Conservation (phyloP, 2,113 vertebrate genomes). For the Mustelus asterias region DNA sequence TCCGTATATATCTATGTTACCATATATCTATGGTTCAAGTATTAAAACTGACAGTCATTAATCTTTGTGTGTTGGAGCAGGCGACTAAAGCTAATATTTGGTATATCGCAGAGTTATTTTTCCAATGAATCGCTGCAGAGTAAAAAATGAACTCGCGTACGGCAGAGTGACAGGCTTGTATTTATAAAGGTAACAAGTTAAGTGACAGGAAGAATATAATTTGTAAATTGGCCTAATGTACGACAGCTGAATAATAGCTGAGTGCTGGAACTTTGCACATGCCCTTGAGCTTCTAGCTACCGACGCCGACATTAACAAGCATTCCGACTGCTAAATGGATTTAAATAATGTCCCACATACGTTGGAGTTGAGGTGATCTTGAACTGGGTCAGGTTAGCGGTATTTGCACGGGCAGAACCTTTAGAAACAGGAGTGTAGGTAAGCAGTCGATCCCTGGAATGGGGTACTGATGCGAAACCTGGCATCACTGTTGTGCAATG, state of each 20-base stretch:
- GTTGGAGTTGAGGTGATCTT: neutral
- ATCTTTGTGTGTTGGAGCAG: neutral
- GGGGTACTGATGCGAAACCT: neutral
- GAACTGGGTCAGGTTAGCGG: neutral
- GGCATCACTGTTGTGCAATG: neutral
- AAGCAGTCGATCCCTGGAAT: neutral
- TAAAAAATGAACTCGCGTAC: neutral
- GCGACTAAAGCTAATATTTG: neutral
- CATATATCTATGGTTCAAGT: neutral
- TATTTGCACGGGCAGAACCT: neutral
- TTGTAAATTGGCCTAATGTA: slow-evolving; percentile 6
- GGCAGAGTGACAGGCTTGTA: slow-evolving; percentile 10
- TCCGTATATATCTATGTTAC: neutral
- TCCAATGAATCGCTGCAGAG: neutral
- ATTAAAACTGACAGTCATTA: slow-evolving; percentile 24
- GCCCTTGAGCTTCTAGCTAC: slow-evolving; percentile 5
- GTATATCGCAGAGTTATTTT: slow-evolving; percentile 18
- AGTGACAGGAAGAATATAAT: slow-evolving; percentile 21
- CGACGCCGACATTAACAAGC: neutral
- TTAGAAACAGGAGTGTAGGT: neutral
- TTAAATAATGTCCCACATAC: neutral
- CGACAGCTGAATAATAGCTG: slow-evolving; percentile 4
- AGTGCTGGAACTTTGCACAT: neutral
- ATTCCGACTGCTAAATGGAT: slow-evolving; percentile 3
- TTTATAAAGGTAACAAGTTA: slow-evolving; percentile 15